phyloP scores from a whole-genome alignment of 2,797 vertebrate genomes.

The Anisognathus igniventris region DNA sequence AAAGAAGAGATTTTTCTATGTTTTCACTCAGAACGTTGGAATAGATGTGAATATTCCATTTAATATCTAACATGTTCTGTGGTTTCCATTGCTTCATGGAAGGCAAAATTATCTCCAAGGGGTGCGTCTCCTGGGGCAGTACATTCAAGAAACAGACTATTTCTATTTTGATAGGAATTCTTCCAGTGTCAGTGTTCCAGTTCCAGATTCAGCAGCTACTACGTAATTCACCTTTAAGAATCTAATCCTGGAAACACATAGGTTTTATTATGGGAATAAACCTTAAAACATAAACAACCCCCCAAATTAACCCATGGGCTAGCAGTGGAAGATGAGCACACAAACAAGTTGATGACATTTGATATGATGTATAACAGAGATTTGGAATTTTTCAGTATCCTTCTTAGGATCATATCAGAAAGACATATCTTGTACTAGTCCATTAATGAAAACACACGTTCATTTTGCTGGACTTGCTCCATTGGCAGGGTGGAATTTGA shows the following conservation, averaged over 20 bases:
- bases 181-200: not conserved
- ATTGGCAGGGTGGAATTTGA: not conserved
- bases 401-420: not conserved
- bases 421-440: not conserved
- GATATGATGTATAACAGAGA: not conserved
- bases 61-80: not conserved
- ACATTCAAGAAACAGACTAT: not conserved
- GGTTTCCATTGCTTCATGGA: not conserved
- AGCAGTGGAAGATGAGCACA: not conserved
- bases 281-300: not conserved
- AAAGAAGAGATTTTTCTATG: not conserved
- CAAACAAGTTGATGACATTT: not conserved
- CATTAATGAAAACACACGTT: not conserved
- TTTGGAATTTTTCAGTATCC: not conserved
- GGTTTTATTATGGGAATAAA: not conserved
- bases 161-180: not conserved
- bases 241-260: not conserved
- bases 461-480: not conserved
- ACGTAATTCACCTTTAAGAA: not conserved
- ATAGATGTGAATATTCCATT: not conserved
- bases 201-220: not conserved
- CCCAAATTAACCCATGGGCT: not conserved
- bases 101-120: not conserved
- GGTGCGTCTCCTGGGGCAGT: not conserved
- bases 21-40: not conserved